Base-by-base conservation (phyloP, 2,888 invertebrate species). In the Eustalomyia histrio region DNA sequence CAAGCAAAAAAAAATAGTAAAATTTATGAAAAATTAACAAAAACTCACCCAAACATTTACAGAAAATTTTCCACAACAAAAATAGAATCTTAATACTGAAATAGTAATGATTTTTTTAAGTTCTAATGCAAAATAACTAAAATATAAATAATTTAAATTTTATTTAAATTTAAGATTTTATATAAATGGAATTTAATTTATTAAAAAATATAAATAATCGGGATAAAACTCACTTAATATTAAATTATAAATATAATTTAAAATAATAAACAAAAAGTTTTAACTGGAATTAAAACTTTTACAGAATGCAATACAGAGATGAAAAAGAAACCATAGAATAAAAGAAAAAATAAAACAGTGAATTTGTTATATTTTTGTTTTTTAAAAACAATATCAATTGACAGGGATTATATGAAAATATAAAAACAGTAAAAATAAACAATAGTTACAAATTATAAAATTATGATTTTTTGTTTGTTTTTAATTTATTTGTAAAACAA, bases 351-450 rank as follows among this genome's bases (percentile, higher is more conserved):
- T 39, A 72, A 52, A 76, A 82, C 79, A 79, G 78, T 82, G 79
- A 79, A 79, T 79, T 82, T 82, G 79, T 82, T 82, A 82, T 79
- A 79, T 82, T 79, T 79, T 82, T 82, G 79, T 79, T 82, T 82
- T 82, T 79, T 79, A 79, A 82, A 82, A 79, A 82, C 79, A 79
- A 82, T 79, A 87, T 84, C 87, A 84, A 87, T 85, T 88, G 88
- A 87, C 87, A 87, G 87, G 87, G 87, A 87, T 85, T 87, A 87
- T 85, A 82, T 83, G 74, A 78, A 83, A 79, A 73, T 74, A 83
- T 81, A 83, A 79, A 29, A 74, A 65, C 65, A 80, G 53, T 60
- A 74, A 47, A 72, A 73, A 50, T 39, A 53, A 80, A 69, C 74
- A 81, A 81, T 75, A 75, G 78, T 47, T 58, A 76, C 57, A 83